A percentile compares a stretch with the other conserved stretches of the same genome.
Conservation (phyloP, 2,113 vertebrate species). For the Merops nubicus region DNA sequence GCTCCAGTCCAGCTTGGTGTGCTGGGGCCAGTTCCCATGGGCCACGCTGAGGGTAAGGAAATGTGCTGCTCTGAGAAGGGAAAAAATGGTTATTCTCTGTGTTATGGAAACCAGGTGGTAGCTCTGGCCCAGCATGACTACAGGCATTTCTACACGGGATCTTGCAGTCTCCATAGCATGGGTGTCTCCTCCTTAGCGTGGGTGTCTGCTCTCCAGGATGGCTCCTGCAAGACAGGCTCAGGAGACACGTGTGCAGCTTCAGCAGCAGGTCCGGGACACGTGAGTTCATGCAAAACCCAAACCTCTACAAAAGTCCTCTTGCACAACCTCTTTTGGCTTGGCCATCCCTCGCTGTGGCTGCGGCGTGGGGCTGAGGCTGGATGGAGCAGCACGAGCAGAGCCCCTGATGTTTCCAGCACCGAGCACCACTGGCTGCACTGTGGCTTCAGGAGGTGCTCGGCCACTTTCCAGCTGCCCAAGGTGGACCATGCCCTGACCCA, state of each 20-base stretch:
- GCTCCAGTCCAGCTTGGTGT: not conserved
- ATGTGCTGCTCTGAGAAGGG: not conserved
- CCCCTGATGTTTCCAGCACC: not conserved
- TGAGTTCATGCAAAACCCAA: not conserved
- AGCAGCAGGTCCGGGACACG: not conserved
- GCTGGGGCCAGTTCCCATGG: accelerated
- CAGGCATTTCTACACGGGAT: accelerated
- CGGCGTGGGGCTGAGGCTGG: accelerated
- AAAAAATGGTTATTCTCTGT: not conserved
- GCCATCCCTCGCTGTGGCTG: not conserved
- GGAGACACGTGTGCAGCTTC: accelerated
- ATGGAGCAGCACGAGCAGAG: not conserved
- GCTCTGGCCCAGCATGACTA: not conserved
- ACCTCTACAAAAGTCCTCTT: not conserved
- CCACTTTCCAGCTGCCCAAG: not conserved
- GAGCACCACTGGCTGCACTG: not conserved
- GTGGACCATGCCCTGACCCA: accelerated
- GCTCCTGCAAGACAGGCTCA: not conserved
- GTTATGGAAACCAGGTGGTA: not conserved
- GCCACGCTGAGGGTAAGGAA: accelerated
- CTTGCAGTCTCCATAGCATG: not conserved
- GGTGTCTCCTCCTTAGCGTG: not conserved
- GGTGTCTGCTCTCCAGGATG: not conserved
- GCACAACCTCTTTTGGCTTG: not conserved
- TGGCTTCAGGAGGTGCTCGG: accelerated